Evolutionary conservation across 2,888 invertebrate species (phyloP).

Genomic region (Aleiodes leptofemur): DNA sequence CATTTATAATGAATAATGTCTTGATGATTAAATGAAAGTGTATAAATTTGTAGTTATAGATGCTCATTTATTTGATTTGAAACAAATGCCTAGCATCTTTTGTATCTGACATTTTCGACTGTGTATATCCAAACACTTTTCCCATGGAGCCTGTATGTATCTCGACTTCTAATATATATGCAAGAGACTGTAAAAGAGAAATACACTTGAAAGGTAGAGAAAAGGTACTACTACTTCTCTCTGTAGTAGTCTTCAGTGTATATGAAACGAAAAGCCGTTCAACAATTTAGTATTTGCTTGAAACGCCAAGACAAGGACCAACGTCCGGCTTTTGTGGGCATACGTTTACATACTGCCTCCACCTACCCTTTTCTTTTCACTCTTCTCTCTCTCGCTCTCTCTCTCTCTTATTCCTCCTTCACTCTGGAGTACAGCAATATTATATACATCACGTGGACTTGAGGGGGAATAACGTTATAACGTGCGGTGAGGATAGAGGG

Average conservation of each 20-base stretch:
- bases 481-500: conserved; percentile 37
- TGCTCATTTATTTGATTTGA: not conserved
- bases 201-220: not conserved
- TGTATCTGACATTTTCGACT: too few species aligned
- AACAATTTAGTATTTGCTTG: conserved; percentile 65
- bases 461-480: conserved; percentile 45
- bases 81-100: too few species aligned
- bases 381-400: conserved; percentile 26
- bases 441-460: conserved; percentile 19
- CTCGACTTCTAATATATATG: conserved; percentile 6
- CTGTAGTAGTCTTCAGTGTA: conserved; percentile 14
- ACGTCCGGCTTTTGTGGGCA: conserved; percentile 63
- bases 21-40: not conserved
- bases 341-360: conserved; percentile 45
- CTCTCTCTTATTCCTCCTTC: not conserved
- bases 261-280: conserved; percentile 48
- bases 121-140: not conserved
- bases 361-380: conserved; percentile 36
- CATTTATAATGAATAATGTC: not conserved
- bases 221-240: not conserved
- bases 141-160: not conserved
- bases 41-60: conserved; percentile 8
- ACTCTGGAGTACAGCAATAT: conserved; percentile 21
- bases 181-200: conserved; percentile 5
- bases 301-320: conserved; percentile 60